Evolutionary conservation across 2,888 invertebrate genomes (phyloP), one percentile per base, ranked within the genome.

Genomic region (Peribatodes rhomboidaria): DNA sequence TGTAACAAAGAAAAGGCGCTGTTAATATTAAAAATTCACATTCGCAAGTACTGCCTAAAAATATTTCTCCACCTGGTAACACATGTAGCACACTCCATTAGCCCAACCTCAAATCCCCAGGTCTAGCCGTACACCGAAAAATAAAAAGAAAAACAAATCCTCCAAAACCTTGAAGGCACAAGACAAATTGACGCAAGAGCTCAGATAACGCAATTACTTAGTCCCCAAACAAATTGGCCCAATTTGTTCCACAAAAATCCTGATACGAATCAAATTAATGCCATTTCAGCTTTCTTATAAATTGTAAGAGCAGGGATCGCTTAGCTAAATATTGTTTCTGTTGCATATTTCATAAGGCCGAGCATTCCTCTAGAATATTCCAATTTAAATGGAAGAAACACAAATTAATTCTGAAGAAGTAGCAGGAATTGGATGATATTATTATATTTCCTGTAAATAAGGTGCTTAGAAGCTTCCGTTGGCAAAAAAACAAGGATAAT

Each of bases 201-300:
- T 60, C 72, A 67, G 72, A 70, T 72, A 73, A 71, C 72, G 64
- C 61, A 64, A 71, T 73, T 69, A 73, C 67, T 69, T 63, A 63
- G 69, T 52, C 68, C 60, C 61, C 67, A 71, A 73, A 73, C 68
- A 73, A 72, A 71, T 71, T 73, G 69, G 57, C n/a, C 62, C 63
- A 64, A 69, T 73, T 73, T 67, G 57, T 68, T 64, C 52, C 59
- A 61, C 55, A 68, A 69, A 69, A 71, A 65, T 67, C 66, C 20
- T 62, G 69, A 69, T 73, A 67, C 61, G 64, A 71, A 69, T 70
- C 66, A 67, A 69, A 72, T 70, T 65, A 70, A 70, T 69, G 53
- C 61, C 50, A 46, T 61, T 59, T 54, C 60, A 60, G 71, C 62
- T 64, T 68, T 65, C 61, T 60, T 57, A 46, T 39, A 55, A 65